Conservation (phyloP, 2,888 invertebrate genomes). For the Scaptodrosophila latifasciaeformis region DNA sequence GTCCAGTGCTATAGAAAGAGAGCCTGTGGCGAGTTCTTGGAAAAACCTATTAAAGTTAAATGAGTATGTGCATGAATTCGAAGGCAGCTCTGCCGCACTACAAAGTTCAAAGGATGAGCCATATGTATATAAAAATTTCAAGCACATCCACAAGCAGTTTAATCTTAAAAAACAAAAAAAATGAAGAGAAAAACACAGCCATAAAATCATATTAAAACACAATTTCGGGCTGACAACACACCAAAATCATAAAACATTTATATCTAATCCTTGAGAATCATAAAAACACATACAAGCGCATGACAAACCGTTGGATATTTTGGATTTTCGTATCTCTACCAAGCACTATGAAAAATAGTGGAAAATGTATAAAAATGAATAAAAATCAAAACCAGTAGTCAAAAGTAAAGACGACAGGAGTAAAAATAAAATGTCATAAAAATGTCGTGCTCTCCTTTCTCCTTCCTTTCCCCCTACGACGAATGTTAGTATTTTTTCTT, state of each 20-base stretch:
- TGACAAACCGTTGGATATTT: conserved; percentile 36
- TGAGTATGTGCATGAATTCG: conserved; percentile 13
- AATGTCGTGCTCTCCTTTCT: conserved; percentile 36
- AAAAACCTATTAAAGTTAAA: conserved; percentile 51
- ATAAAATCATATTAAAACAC: conserved; percentile 70
- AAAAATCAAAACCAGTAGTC: conserved; percentile 51
- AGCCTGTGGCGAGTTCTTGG: conserved; percentile 35
- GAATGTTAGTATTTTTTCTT: no score
- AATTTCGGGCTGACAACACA: conserved; percentile 39
- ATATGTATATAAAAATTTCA: conserved; percentile 49
- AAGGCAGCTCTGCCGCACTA: neutral
- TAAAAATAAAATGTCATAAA: conserved; percentile 57
- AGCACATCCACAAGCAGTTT: conserved; percentile 49
- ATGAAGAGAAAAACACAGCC: conserved; percentile 34
- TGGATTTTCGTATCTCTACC: no score
- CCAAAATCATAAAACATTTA: conserved; percentile 59
- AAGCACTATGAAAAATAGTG: conserved; percentile 26
- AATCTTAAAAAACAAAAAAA: conserved; percentile 43
- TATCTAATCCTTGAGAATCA: conserved; percentile 71
- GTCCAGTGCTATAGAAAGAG: conserved; percentile 14
- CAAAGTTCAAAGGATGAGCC: conserved; percentile 32
- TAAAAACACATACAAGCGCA: conserved; percentile 59
- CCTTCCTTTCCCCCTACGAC: neutral
- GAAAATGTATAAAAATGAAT: conserved; percentile 54
- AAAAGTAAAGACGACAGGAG: conserved; percentile 19